Conservation (phyloP, 2,113 vertebrate species). For the Dromas ardeola region DNA sequence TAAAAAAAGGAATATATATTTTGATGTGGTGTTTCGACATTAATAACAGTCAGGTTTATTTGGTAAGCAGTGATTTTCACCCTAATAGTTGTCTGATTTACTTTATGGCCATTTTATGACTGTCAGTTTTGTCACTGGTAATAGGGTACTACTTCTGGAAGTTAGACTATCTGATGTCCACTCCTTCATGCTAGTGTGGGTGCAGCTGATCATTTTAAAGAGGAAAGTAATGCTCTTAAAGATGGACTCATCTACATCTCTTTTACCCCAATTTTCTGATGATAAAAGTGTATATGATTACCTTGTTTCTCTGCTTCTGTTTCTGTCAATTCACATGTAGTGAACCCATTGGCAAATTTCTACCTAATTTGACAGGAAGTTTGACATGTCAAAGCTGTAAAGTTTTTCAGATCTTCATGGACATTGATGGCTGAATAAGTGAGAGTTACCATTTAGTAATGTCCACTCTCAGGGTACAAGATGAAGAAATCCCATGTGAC, state of each 20-base stretch:
- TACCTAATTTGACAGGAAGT: background rate
- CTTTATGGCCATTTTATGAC: background rate
- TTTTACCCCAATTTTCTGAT: background rate
- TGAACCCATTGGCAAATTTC: background rate
- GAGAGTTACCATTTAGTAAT: background rate
- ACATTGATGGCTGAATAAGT: background rate
- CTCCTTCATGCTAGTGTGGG: background rate
- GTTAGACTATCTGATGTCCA: background rate
- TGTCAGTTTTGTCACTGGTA: background rate
- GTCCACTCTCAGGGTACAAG: background rate
- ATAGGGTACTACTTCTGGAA: background rate
- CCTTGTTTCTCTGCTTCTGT: background rate
- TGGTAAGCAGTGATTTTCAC: background rate
- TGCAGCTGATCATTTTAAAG: background rate
- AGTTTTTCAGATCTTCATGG: background rate
- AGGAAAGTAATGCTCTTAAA: background rate
- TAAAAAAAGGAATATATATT: background rate
- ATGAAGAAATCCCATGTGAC: background rate
- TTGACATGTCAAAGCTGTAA: background rate
- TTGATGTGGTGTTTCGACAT: background rate
- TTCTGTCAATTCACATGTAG: background rate
- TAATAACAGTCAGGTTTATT: background rate
- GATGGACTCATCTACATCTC: background rate
- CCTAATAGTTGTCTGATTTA: background rate
- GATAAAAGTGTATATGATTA: background rate